Conservation (phyloP, 2,113 vertebrate genomes). For the Geothlypis trichas region DNA sequence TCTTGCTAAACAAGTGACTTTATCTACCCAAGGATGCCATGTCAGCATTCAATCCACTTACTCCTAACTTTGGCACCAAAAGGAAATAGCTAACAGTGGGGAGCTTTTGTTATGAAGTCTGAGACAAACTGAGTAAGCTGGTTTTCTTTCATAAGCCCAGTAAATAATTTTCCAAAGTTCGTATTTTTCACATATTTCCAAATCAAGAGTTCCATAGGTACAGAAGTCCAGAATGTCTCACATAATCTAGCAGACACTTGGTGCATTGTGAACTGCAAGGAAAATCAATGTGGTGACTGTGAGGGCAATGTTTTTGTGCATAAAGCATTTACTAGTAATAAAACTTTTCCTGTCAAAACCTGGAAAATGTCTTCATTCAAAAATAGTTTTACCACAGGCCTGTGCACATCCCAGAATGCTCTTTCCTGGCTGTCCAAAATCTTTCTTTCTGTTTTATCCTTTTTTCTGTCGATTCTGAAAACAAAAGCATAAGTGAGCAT, state of each 20-base stretch:
- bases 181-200: background rate
- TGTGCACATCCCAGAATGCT: conserved; percentile 97
- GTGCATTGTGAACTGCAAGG: background rate
- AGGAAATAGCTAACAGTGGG: background rate
- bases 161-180: background rate
- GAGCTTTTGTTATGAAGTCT: background rate
- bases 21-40: background rate
- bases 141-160: background rate
- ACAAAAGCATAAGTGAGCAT: background rate
- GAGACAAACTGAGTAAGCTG: background rate
- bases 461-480: conserved; percentile 93
- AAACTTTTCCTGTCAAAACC: background rate
- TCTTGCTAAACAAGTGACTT: background rate
- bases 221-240: background rate
- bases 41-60: background rate
- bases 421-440: conserved; percentile 97
- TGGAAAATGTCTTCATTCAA: background rate
- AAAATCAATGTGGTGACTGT: background rate
- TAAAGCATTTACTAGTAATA: background rate
- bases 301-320: background rate
- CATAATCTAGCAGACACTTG: background rate
- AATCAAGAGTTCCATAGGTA: background rate
- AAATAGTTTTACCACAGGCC: conserved; percentile 88
- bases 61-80: background rate
- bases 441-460: conserved; percentile 96